Evolutionary conservation across 2,888 invertebrate genomes (phyloP).

Genomic region (Ischnura elegans): DNA sequence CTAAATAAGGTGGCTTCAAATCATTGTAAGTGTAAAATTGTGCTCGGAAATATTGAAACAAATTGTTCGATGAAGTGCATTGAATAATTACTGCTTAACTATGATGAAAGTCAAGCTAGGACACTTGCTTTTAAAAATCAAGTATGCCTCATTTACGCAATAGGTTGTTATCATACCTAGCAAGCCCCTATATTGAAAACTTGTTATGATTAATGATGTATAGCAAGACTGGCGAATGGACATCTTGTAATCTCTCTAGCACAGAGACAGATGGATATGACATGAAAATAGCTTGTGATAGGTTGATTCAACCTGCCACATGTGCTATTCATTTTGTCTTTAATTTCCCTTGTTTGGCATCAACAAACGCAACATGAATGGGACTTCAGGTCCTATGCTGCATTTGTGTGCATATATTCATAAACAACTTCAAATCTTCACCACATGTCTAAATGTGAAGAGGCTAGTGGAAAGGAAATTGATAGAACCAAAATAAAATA

Average conservation of each 20-base stretch:
- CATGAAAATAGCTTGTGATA: constrained; percentile 23
- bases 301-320: constrained; percentile 46
- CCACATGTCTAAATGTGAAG: constrained; percentile 1
- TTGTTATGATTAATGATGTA: constrained; percentile 29
- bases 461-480: constrained; percentile 33
- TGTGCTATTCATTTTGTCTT: constrained; percentile 28
- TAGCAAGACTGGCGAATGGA: constrained; percentile 56
- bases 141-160: constrained; percentile 27
- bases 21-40: neutral
- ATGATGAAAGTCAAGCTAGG: constrained; percentile 18
- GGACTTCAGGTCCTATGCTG: constrained; percentile 32
- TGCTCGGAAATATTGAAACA: constrained; percentile 22
- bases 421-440: constrained; percentile 45
- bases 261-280: constrained; percentile 19
- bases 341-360: constrained; percentile 47
- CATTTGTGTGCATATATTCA: constrained; percentile 42
- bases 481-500: constrained; percentile 55
- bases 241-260: constrained; percentile 44
- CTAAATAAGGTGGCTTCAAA: neutral
- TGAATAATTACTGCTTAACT: neutral
- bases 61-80: neutral
- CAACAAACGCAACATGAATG: constrained; percentile 44
- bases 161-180: neutral
- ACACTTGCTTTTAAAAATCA: constrained; percentile 45
- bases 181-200: constrained; percentile 24